Evolutionary conservation across 2,797 vertebrate species (phyloP), one percentile per base, ranked within the genome.

Genomic region (Malacoctenus gilli): DNA sequence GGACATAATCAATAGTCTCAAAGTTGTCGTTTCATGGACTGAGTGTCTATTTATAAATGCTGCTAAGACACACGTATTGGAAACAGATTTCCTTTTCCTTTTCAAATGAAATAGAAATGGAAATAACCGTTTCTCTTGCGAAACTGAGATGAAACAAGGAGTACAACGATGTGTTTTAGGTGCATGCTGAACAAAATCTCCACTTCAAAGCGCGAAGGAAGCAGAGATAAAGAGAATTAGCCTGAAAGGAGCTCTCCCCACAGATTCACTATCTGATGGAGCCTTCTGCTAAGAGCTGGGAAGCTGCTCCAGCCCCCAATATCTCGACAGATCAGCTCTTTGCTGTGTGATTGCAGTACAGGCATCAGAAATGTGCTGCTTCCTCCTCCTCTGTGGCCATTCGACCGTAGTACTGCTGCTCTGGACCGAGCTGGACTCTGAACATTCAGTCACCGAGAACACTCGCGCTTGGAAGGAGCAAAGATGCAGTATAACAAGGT

Each of bases 261-360:
- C 18, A 57, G 79, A 53, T 53, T 77, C 60, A 50, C 38, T 72
- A 77, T 88, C 80, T 62, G 77, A 84, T 84, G 39, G 44, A 41
- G 39, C 15, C 58, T 37, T 51, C 66, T 56, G 31, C 39, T 37
- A 59, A 64, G 47, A 52, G 65, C 36, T 11, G 18, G 60, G 43
- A 36, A 58, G 42, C 35, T 53, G 48, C 59, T 61, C 3, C 8
- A 58, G 48, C n/a, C 41, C 47, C 41, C 38, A 72, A 87, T 87
- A 75, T 83, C 59, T 41, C 48, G 34, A 41, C 60, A 76, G 63
- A 90, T 85, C 84, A 83, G 78, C 78, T 79, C 46, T 84, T 87
- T 76, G 56, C 82, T 75, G 56, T 46, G 62, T 80, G 87, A 91
- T 91, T 90, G 87, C 71, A 60, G 35, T n/a, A 23, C 63, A 46